phyloP scores from a whole-genome alignment of 2,888 invertebrate genomes.

The Prosopocoilus inquinatus region DNA sequence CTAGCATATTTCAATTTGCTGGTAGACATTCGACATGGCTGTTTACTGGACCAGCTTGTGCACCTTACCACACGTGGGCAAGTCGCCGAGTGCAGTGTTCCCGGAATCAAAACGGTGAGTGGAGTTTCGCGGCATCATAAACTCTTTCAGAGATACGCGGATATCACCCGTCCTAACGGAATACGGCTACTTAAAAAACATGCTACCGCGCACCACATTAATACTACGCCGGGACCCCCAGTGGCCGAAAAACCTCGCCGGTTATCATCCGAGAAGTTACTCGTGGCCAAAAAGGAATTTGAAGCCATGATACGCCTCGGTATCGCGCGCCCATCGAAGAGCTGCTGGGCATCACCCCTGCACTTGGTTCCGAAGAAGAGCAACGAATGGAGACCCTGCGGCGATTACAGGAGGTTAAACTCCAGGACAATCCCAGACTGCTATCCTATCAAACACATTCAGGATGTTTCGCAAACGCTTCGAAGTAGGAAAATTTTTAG shows the following conservation, averaged over 20 bases:
- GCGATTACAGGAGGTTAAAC: conserved; percentile 39
- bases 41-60: no score
- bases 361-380: no score
- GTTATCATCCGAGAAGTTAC: conserved; percentile 31
- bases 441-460: conserved; percentile 44
- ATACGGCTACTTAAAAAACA: background rate
- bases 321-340: conserved; percentile 31
- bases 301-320: conserved; percentile 30
- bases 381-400: no score
- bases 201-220: background rate
- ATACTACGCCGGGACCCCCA: conserved; percentile 10
- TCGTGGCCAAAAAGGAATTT: conserved; percentile 32
- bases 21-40: no score
- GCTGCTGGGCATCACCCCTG: no score
- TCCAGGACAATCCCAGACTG: conserved; percentile 50
- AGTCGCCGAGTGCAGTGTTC: no score
- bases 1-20: no score
- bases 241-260: conserved; percentile 30
- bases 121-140: no score
- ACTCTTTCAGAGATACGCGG: background rate
- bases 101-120: no score
- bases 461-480: conserved; percentile 37
- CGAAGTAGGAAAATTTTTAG: conserved; percentile 33
- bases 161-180: background rate
- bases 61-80: no score